These are phyloP conservation scores for Mylabris phalerata DNA, from an alignment of 1,140 invertebrate genomes.

Conservation along the genomic window DNA sequence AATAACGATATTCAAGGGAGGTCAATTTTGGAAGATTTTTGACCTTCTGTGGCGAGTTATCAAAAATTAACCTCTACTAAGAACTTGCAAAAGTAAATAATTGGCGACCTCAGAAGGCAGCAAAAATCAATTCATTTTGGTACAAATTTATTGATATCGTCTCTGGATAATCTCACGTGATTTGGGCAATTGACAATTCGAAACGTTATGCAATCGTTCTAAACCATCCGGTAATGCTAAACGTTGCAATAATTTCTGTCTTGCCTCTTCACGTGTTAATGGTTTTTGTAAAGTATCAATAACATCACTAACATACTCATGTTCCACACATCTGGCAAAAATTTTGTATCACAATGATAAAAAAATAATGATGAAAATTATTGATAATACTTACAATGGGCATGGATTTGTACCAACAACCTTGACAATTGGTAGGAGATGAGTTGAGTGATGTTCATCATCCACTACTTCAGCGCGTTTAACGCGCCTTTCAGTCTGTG, in stretches of 20 bases:
- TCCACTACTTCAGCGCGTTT: background rate
- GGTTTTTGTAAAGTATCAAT: conserved; percentile 44
- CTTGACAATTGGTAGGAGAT: conserved; percentile 19
- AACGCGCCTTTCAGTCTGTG: too few relatives aligned
- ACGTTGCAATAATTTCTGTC: conserved; percentile 37
- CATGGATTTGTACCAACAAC: conserved; percentile 32
- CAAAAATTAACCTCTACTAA: too few relatives aligned
- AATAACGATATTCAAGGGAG: too few relatives aligned
- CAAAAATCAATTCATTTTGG: too few relatives aligned
- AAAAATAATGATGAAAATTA: background rate
- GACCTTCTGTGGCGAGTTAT: too few relatives aligned
- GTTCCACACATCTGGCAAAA: conserved; percentile 45
- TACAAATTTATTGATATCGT: conserved; percentile 43
- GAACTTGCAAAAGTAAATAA: too few relatives aligned
- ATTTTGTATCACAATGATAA: background rate
- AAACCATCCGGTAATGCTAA: conserved; percentile 40
- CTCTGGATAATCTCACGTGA: conserved; percentile 49
- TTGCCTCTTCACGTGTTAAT: conserved; percentile 39
- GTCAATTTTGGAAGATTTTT: too few relatives aligned
- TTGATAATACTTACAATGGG: conserved; percentile 21
- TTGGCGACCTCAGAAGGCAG: too few relatives aligned
- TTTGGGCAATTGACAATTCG: conserved; percentile 48
- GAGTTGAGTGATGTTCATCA: background rate
- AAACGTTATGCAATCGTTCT: conserved; percentile 48
- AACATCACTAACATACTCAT: conserved; percentile 46